A percentile compares a stretch with the other conserved stretches of the same genome.
phyloP scores from a whole-genome alignment of 2,797 vertebrate genomes.

The Gadopsis marmoratus region DNA sequence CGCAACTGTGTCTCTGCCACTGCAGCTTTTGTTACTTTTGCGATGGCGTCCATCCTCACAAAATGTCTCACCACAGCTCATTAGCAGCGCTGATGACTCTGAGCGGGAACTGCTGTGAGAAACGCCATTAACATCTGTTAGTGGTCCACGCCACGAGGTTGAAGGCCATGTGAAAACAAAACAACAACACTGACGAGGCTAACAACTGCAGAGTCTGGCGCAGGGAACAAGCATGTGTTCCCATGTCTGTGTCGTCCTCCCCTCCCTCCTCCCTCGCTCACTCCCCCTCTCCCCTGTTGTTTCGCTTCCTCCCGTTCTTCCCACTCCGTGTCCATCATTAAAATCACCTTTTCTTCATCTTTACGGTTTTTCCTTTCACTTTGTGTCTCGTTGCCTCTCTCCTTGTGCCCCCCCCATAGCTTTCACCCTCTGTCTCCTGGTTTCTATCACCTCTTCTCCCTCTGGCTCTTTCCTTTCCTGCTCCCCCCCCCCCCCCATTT shows the following conservation, averaged over 20 bases:
- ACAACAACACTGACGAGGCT: slow-evolving; percentile 55
- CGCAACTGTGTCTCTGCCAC: background rate
- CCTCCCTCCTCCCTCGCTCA: slow-evolving; percentile 17
- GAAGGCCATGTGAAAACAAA: slow-evolving; percentile 71
- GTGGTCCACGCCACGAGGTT: slow-evolving; percentile 55
- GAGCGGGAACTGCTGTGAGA: slow-evolving; percentile 42
- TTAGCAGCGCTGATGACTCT: slow-evolving; percentile 32
- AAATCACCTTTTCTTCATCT: slow-evolving; percentile 15
- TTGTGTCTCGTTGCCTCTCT: background rate
- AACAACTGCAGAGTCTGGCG: slow-evolving; percentile 56
- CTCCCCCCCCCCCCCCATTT: background rate
- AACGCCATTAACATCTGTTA: slow-evolving; percentile 62
- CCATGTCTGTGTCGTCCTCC: slow-evolving; percentile 54
- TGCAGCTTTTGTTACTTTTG: background rate
- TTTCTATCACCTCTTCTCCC: background rate
- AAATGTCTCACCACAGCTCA: slow-evolving; percentile 29
- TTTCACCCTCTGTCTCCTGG: background rate
- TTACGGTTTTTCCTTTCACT: background rate
- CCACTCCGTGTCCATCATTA: slow-evolving; percentile 22
- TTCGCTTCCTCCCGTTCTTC: slow-evolving; percentile 37
- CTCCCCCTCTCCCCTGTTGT: slow-evolving; percentile 11
- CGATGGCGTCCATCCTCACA: slow-evolving; percentile 24
- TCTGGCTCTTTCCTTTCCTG: background rate
- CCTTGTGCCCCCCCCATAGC: background rate
- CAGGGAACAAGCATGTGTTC: slow-evolving; percentile 52